Conservation (phyloP, 2,113 vertebrate species). For the Scomber japonicus region DNA sequence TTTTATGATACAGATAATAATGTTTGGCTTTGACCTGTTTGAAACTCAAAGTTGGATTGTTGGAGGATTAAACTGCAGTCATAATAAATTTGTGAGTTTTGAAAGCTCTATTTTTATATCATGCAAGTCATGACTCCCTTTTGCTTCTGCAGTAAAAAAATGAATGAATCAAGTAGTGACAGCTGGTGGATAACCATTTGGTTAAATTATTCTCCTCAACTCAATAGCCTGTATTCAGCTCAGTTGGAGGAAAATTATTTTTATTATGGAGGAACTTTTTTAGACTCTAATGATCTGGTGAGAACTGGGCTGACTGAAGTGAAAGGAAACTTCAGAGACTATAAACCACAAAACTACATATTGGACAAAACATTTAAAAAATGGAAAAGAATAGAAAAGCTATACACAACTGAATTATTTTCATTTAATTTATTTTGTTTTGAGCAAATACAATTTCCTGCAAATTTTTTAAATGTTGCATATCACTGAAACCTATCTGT, state of each 20-base stretch:
- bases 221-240: conserved; percentile 35
- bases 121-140: conserved; percentile 33
- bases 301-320: conserved; percentile 19
- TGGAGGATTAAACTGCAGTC: conserved; percentile 26
- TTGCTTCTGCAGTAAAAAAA: conserved; percentile 33
- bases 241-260: conserved; percentile 24
- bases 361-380: conserved; percentile 32
- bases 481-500: background rate
- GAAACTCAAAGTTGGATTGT: conserved; percentile 31
- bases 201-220: conserved; percentile 59
- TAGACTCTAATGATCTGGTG: conserved; percentile 36
- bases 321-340: conserved; percentile 47
- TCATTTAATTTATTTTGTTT: conserved; percentile 6
- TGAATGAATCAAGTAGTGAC: conserved; percentile 56
- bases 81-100: conserved; percentile 34
- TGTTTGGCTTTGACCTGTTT: conserved; percentile 19
- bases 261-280: conserved; percentile 49
- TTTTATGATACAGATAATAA: conserved; percentile 33
- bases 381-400: conserved; percentile 30
- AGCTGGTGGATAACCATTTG: conserved; percentile 62
- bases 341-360: conserved; percentile 45
- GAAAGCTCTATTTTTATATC: conserved; percentile 52
- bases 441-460: conserved; percentile 28
- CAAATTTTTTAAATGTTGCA: conserved; percentile 19
- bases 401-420: conserved; percentile 6